Evolutionary conservation across 2,888 invertebrate genomes (phyloP).

Genomic region (Cartodere bifasciata): DNA sequence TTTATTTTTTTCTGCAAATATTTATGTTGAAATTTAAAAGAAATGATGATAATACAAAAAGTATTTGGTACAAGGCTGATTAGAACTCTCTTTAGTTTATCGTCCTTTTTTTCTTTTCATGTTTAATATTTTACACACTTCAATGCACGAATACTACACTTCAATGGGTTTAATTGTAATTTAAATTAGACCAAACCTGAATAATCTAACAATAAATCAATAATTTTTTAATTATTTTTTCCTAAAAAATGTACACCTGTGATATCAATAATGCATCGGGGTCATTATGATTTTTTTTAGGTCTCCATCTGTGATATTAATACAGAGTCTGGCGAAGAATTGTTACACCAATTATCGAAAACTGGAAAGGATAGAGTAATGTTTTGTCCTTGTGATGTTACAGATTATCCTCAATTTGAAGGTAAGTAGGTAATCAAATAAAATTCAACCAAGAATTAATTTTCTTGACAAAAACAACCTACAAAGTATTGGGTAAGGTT

Average conservation of each 20-base stretch:
- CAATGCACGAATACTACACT: no score
- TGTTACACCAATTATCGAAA: constrained; percentile 50
- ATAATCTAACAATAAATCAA: no score
- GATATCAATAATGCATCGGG: no score
- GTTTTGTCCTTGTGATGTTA: constrained; percentile 64
- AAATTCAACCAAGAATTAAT: no score
- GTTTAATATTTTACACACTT: no score
- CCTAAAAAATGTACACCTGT: no score
- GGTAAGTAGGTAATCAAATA: constrained; percentile 44
- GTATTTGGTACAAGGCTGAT: neutral
- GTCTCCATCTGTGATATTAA: constrained; percentile 65
- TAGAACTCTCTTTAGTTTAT: neutral
- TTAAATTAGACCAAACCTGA: no score
- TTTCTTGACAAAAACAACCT: no score
- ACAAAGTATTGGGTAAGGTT: no score
- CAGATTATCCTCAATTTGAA: constrained; percentile 67
- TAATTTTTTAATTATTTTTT: no score
- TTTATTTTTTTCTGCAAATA: neutral
- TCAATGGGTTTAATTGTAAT: no score
- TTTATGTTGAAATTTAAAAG: neutral
- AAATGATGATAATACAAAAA: neutral
- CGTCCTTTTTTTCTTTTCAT: neutral
- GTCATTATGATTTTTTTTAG: constrained; percentile 36
- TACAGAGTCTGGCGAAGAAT: constrained; percentile 53
- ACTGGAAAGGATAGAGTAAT: constrained; percentile 57